These are phyloP conservation scores for Drosophila testacea DNA, from an alignment of 2,888 invertebrate genomes.

Conservation along the genomic window DNA sequence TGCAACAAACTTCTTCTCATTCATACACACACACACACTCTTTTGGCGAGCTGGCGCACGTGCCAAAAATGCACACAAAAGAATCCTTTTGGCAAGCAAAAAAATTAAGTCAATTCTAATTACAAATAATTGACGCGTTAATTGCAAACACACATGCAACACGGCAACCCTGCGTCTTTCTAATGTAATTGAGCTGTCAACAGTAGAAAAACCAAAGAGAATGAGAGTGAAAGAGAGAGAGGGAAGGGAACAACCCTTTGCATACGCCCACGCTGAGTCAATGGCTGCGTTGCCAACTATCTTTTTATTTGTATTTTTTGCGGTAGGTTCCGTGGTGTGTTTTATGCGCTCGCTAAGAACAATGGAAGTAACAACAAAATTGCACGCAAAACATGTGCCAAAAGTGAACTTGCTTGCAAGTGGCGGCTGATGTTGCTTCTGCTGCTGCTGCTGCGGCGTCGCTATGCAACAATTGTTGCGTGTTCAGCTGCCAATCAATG, in stretches of 20 bases:
- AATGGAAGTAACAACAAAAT: conserved; percentile 7
- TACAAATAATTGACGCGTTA: conserved; percentile 77
- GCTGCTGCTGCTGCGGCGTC: conserved; percentile 35
- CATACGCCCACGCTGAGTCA: conserved; percentile 21
- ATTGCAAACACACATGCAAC: conserved; percentile 64
- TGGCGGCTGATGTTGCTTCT: conserved; percentile 37
- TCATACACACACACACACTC: not conserved
- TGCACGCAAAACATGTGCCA: conserved; percentile 56
- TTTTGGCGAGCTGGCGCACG: conserved; percentile 43
- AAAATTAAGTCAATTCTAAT: conserved; percentile 72
- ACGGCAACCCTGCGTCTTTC: conserved; percentile 30
- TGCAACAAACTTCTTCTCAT: conserved; percentile 25
- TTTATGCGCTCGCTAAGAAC: conserved; percentile 2
- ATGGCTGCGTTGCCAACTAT: conserved; percentile 48
- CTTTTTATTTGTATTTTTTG: conserved; percentile 10
- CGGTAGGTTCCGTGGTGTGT: conserved; percentile 36
- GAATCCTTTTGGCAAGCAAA: conserved; percentile 49
- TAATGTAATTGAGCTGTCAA: conserved; percentile 77
- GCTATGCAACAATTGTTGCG: conserved; percentile 80
- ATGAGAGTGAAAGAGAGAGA: not conserved
- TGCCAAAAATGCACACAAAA: conserved; percentile 61
- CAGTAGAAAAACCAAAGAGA: conserved; percentile 20
- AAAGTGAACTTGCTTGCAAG: conserved; percentile 46
- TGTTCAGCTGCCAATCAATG: conserved; percentile 77
- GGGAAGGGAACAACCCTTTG: conserved; percentile 22